phyloP scores from a whole-genome alignment of 2,888 invertebrate species.

The Microctonus hyperodae region DNA sequence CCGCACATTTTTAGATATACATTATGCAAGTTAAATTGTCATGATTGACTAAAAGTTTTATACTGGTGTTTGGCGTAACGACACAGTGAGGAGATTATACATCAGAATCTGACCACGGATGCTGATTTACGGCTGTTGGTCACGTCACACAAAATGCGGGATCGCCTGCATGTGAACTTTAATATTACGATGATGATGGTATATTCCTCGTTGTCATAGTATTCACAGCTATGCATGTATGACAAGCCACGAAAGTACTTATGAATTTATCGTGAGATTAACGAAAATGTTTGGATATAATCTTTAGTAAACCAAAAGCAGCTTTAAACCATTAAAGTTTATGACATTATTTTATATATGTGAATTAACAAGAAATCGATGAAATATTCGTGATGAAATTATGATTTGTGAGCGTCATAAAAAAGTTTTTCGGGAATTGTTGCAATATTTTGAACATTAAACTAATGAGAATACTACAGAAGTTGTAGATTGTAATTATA shows the following conservation, averaged over 20 bases:
- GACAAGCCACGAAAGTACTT: constrained; percentile 10
- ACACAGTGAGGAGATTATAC: constrained; percentile 39
- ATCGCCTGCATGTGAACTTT: not conserved
- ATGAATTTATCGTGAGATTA: constrained; percentile 15
- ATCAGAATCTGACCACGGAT: constrained; percentile 40
- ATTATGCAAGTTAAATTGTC: constrained; percentile 9
- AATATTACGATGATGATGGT: not conserved
- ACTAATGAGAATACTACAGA: not conserved
- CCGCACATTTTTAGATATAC: not conserved
- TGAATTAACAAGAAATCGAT: too few relatives aligned
- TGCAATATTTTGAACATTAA: constrained; percentile 3
- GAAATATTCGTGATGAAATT: too few relatives aligned
- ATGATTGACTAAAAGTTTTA: constrained; percentile 17
- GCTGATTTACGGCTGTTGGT: constrained; percentile 46
- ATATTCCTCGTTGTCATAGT: constrained; percentile 5
- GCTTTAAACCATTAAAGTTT: not conserved
- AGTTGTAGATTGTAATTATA: constrained; percentile 7
- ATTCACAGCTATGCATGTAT: not conserved
- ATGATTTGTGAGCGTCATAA: too few relatives aligned
- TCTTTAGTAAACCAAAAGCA: not conserved
- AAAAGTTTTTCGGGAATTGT: too few relatives aligned
- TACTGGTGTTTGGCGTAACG: constrained; percentile 18
- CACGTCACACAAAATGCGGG: constrained; percentile 40
- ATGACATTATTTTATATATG: not conserved
- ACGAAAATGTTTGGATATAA: not conserved